Conservation (phyloP, 2,797 vertebrate species). For the Gymnocypris eckloni region DNA sequence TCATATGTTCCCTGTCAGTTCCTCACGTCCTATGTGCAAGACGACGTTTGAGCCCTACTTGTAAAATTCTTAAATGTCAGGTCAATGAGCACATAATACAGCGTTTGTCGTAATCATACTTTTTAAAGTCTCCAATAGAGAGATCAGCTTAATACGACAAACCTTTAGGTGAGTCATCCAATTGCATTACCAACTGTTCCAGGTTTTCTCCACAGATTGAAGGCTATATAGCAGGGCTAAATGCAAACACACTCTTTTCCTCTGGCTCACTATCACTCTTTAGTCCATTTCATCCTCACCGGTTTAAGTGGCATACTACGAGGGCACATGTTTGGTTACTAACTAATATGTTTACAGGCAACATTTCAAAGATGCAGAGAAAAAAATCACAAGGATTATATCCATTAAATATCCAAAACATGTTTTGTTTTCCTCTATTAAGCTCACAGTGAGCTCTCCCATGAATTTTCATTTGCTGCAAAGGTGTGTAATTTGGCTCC, state of each 20-base stretch:
- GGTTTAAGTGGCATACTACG: neutral
- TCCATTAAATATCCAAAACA: constrained; percentile 3
- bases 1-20: neutral
- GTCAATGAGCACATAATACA: constrained; percentile 6
- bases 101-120: neutral
- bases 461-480: constrained; percentile 19
- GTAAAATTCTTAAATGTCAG: constrained; percentile 27
- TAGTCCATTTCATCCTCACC: constrained; percentile 11
- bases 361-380: neutral
- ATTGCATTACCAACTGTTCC: constrained; percentile 25
- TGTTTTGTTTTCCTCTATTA: constrained; percentile 29
- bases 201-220: constrained; percentile 12
- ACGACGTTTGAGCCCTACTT: constrained; percentile 6
- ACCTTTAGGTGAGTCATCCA: constrained; percentile 34
- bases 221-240: constrained; percentile 32
- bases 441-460: neutral
- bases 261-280: neutral
- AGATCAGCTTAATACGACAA: constrained; percentile 17
- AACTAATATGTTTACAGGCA: neutral
- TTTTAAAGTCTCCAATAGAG: constrained; percentile 20
- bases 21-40: neutral
- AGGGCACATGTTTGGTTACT: neutral
- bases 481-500: constrained; percentile 23
- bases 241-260: neutral
- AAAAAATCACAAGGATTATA: neutral